phyloP scores from a whole-genome alignment of 2,888 invertebrate species.

The Ormyrus labotus region DNA sequence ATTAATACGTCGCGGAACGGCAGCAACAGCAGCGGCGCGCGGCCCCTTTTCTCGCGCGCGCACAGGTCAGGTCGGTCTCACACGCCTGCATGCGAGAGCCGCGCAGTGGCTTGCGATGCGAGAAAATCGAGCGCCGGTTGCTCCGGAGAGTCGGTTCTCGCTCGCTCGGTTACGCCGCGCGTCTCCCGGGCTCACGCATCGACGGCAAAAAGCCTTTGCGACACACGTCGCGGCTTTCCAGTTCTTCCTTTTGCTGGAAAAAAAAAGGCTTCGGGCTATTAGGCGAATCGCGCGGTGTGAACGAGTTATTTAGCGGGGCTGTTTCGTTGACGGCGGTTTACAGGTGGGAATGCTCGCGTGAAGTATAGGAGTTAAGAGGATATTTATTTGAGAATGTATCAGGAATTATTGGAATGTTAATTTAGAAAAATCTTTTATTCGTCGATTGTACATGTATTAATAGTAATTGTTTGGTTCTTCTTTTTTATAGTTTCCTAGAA shows the following conservation, averaged over 20 bases:
- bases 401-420: no score
- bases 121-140: conserved; percentile 1
- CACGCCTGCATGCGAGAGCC: conserved; percentile 1
- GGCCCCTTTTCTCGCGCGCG: not conserved
- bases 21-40: not conserved
- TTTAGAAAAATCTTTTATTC: no score
- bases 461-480: no score
- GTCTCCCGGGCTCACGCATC: conserved; percentile 5
- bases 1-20: conserved; percentile 24
- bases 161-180: not conserved
- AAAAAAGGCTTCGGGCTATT: no score
- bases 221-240: conserved; percentile 12
- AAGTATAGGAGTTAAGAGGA: no score
- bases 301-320: not conserved
- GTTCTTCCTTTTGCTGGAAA: not conserved
- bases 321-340: no score
- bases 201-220: not conserved
- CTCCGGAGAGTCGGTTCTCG: conserved; percentile 7
- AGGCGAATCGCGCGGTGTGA: not conserved
- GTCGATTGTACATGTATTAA: no score
- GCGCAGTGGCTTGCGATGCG: not conserved
- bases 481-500: no score
- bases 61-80: conserved; percentile 34
- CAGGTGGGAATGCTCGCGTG: no score
- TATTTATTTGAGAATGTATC: no score